Percentiles rank a stretch among this genome's conserved stretches.
Evolutionary conservation across 2,797 vertebrate genomes (phyloP).

Genomic region (Acanthurus tractus): DNA sequence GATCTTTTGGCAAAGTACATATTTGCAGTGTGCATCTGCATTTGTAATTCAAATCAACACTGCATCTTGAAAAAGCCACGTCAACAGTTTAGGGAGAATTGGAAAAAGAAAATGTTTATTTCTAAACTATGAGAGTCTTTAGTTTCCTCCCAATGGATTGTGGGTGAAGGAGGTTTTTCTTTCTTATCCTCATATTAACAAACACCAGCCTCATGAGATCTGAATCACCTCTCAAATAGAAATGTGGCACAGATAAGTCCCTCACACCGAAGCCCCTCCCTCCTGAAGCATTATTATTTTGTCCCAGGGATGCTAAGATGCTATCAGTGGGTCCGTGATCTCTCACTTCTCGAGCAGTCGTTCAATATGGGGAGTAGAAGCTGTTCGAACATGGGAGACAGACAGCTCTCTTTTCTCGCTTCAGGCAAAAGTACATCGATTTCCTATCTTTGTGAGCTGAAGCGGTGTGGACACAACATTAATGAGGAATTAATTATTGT

Average conservation of each 20-base stretch:
- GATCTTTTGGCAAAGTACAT: slow-evolving; percentile 66
- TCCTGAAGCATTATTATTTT: slow-evolving; percentile 22
- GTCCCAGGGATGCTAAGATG: slow-evolving; percentile 1
- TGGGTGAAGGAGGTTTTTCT: slow-evolving; percentile 35
- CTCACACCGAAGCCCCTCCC: not conserved
- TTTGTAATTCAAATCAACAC: slow-evolving; percentile 80
- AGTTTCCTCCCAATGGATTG: slow-evolving; percentile 35
- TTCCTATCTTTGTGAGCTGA: slow-evolving; percentile 54
- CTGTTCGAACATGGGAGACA: slow-evolving; percentile 50
- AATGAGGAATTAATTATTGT: slow-evolving; percentile 73
- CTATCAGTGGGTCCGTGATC: slow-evolving; percentile 24
- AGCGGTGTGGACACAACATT: slow-evolving; percentile 58
- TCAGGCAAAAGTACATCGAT: slow-evolving; percentile 66
- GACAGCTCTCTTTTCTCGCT: slow-evolving; percentile 64
- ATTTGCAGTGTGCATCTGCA: slow-evolving; percentile 70
- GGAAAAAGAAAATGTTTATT: slow-evolving; percentile 54
- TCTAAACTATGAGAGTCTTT: slow-evolving; percentile 34
- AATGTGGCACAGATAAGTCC: slow-evolving; percentile 15
- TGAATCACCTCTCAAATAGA: slow-evolving; percentile 37
- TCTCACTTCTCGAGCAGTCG: slow-evolving; percentile 23
- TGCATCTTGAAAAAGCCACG: slow-evolving; percentile 55
- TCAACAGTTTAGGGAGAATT: slow-evolving; percentile 56
- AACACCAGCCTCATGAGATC: slow-evolving; percentile 46
- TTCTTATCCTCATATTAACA: slow-evolving; percentile 42
- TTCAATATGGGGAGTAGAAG: slow-evolving; percentile 40